Evolutionary conservation across 1,140 invertebrate genomes (phyloP).

Genomic region (Lethocerus indicus): DNA sequence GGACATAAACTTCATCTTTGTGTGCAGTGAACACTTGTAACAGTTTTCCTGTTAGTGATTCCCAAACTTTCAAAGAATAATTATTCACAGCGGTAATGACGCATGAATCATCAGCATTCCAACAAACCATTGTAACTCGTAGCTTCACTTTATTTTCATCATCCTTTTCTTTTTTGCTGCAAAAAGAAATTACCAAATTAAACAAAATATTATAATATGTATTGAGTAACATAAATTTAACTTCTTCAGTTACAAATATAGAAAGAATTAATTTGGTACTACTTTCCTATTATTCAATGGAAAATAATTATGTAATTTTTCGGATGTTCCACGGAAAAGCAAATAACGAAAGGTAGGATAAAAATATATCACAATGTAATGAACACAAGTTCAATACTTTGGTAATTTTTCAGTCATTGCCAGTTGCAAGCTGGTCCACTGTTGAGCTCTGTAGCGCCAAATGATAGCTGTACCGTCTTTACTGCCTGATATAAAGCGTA

Average conservation of each 20-base stretch:
- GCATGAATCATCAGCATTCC: constrained; percentile 74
- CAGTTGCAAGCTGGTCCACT: constrained; percentile 67
- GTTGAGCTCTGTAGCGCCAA: constrained; percentile 79
- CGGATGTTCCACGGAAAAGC: too few species aligned
- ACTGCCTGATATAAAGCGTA: constrained; percentile 84
- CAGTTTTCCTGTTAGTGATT: constrained; percentile 44
- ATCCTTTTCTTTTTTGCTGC: constrained; percentile 17
- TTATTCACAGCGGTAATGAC: constrained; percentile 85
- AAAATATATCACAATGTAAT: too few species aligned
- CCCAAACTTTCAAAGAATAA: constrained; percentile 75
- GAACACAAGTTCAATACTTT: too few species aligned
- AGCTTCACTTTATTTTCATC: constrained; percentile 46
- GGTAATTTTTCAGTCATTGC: constrained; percentile 50
- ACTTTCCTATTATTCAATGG: too few species aligned
- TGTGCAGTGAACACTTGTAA: constrained; percentile 60
- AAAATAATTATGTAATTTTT: too few species aligned
- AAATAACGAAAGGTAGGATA: not conserved
- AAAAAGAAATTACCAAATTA: constrained; percentile 2
- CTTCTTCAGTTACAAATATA: too few species aligned
- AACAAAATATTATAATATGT: not conserved
- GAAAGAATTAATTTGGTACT: too few species aligned
- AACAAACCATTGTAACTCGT: constrained; percentile 90
- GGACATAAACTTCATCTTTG: constrained; percentile 83
- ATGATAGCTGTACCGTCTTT: constrained; percentile 92
- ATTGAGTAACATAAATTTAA: too few species aligned